These are phyloP conservation scores for Myrmecobius fasciatus DNA, from an alignment of 2,113 vertebrate species.

Conservation along the genomic window DNA sequence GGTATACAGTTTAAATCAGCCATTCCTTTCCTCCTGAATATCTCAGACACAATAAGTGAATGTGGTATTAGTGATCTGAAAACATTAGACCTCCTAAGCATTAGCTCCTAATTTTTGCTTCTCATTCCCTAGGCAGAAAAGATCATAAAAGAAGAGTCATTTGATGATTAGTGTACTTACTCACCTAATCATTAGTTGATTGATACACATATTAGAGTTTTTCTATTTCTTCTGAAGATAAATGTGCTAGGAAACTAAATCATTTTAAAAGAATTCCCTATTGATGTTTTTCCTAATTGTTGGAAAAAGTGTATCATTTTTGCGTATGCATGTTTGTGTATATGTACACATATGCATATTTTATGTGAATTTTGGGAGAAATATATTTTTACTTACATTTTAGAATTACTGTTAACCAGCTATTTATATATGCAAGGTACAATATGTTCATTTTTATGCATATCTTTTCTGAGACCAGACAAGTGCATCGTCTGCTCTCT, in stretches of 20 bases:
- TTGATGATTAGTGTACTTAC: neutral
- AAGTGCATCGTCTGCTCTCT: conserved; percentile 78
- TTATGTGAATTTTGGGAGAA: accelerated
- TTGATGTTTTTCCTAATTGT: neutral
- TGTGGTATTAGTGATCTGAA: accelerated
- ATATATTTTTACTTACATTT: accelerated
- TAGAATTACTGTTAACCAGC: neutral
- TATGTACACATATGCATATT: neutral
- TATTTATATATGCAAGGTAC: conserved; percentile 61
- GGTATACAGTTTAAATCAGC: neutral
- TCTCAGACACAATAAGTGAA: neutral
- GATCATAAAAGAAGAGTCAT: neutral
- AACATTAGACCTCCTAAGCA: accelerated
- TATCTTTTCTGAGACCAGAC: conserved; percentile 74
- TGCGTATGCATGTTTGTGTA: neutral
- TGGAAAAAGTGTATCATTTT: neutral
- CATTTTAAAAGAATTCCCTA: neutral
- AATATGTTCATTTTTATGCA: conserved; percentile 78
- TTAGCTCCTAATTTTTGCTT: neutral
- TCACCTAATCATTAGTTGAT: neutral
- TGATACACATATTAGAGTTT: neutral
- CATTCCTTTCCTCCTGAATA: neutral
- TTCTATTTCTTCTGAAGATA: neutral
- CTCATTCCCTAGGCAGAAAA: neutral
- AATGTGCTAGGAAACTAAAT: conserved; percentile 21